Evolutionary conservation across 2,888 invertebrate species (phyloP), one percentile per base, ranked within the genome.

Genomic region (Bimastos eiseni): DNA sequence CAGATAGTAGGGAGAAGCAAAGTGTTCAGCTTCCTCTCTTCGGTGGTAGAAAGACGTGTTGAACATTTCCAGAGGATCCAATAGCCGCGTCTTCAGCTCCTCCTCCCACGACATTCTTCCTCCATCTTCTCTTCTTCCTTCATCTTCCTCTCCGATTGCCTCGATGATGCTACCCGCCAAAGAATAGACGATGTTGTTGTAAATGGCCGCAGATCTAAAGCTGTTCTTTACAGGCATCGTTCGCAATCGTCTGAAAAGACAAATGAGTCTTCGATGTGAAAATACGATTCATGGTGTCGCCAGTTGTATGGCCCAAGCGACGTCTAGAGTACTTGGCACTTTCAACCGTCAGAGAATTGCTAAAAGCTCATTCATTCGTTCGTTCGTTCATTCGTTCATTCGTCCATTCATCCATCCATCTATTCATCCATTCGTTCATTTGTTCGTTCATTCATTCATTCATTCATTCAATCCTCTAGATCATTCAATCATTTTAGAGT

Each of bases 101-200:
- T 37, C 70, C 33, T 90, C 90, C 90, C 90, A 90, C 34, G 90
- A 86, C 15, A 84, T 36, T 19, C 41, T 21, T 38, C 89, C 37
- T 89, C 41, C n/a, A 3, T 30, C 37, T 38, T 17, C 44, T 34
- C 44, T 21, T 30, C 33, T 33, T 24, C 4, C 1, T 33, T 24
- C 19, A n/a, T n/a, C 33, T 38, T 44, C 89, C 6, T 33, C 21
- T n/a, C 55, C 90, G 19, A 90, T 37, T 33, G 24, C 17, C 33
- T 90, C 90, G 33, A 33, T 36, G 37, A 90, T 55, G 34, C n/a
- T 38, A 55, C 90, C 90, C 33, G 70, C n/a, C 83, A 90, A 49
- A 6, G 90, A 90, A 24, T 55, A 90, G 90, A 90, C 33, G 36
- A 90, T 90, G 70, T 90, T 90, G 90, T 90, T 90, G 83, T 90